These are phyloP conservation scores for Heliconius himera DNA, from an alignment of 1,140 invertebrate genomes.

Conservation along the genomic window DNA sequence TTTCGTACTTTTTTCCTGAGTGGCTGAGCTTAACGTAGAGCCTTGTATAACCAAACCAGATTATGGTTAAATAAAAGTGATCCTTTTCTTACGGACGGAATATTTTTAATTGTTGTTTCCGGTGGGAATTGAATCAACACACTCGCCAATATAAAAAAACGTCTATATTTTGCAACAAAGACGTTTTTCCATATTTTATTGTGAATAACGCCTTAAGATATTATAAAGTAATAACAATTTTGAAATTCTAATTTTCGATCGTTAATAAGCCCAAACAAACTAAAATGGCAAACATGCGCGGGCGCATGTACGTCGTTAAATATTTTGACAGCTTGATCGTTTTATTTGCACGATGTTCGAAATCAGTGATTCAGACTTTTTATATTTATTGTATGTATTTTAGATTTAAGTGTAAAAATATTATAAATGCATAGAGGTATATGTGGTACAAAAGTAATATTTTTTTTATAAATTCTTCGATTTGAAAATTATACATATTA, in stretches of 20 bases:
- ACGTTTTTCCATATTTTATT: background rate
- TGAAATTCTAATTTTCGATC: slow-evolving; percentile 12
- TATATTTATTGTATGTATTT: background rate
- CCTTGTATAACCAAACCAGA: no score
- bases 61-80: no score
- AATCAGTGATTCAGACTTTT: background rate
- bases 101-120: no score
- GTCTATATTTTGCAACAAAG: background rate
- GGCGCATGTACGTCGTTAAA: slow-evolving; percentile 45
- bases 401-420: background rate
- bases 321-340: slow-evolving; percentile 54
- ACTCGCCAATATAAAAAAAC: no score
- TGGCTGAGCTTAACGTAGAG: no score
- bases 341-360: slow-evolving; percentile 44
- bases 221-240: slow-evolving; percentile 12
- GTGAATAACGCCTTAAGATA: background rate
- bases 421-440: no score
- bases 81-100: no score
- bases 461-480: no score
- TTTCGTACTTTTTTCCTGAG: no score
- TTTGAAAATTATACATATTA: no score
- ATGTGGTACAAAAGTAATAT: no score
- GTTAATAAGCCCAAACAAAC: slow-evolving; percentile 23
- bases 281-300: slow-evolving; percentile 37
- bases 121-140: no score